A percentile compares a stretch with the other conserved stretches of the same genome.
Conservation (phyloP, 2,888 invertebrate genomes). For the Hydriomena furcata region DNA sequence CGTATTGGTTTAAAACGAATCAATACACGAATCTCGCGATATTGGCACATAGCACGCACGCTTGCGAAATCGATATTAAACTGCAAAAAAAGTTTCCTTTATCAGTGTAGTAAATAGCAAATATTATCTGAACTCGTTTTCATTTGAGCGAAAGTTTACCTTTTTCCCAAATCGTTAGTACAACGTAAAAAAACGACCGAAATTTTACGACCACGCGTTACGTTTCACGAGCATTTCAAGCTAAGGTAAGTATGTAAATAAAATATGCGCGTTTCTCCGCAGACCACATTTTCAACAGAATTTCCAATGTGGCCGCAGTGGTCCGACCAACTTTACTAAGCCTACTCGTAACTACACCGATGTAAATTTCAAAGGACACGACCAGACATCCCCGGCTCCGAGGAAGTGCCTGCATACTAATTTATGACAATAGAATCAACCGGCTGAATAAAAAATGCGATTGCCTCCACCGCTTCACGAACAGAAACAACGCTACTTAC, state of each 20-base stretch:
- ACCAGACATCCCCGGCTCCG: conserved; percentile 57
- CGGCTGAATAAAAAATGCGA: conserved; percentile 50
- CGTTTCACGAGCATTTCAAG: conserved; percentile 17
- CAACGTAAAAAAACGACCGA: neutral
- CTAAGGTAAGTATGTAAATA: conserved; percentile 24
- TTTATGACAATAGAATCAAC: conserved; percentile 58
- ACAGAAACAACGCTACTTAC: conserved; percentile 37
- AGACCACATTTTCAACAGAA: conserved; percentile 41
- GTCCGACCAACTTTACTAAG: conserved; percentile 32
- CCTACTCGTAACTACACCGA: conserved; percentile 49
- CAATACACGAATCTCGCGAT: conserved; percentile 65
- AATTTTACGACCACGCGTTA: conserved; percentile 17
- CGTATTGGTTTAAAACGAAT: conserved; percentile 48
- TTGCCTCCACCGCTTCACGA: conserved; percentile 24
- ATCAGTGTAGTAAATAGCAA: conserved; percentile 21
- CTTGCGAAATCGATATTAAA: conserved; percentile 38
- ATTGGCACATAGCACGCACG: conserved; percentile 41
- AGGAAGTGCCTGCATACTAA: conserved; percentile 74
- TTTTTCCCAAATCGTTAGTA: conserved; percentile 9
- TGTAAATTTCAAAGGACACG: conserved; percentile 65
- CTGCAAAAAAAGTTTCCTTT: conserved; percentile 28
- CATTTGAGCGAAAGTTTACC: conserved; percentile 22
- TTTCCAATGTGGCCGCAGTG: conserved; percentile 36
- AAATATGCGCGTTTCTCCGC: conserved; percentile 25
- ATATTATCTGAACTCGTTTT: conserved; percentile 14